Base-by-base conservation (phyloP, 2,888 invertebrate genomes). In the Drosophila limbata region DNA sequence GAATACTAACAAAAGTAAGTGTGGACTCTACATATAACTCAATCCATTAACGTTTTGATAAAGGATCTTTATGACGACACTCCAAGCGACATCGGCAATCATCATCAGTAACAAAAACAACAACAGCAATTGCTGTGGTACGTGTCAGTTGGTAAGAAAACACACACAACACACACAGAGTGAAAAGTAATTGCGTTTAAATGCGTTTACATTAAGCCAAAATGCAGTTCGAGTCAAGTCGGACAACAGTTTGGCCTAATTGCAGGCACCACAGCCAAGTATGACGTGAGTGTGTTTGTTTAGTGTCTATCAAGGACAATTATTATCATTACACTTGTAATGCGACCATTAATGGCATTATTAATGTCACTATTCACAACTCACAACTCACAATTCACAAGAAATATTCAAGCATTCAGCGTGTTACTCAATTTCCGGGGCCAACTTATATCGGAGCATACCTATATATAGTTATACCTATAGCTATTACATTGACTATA, bases 21-120 rank as follows among this genome's bases (percentile, higher is more conserved):
- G 11, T 37, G 35, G 25, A 39, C 13, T 62, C 48, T 64, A 51
- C 61, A 81, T 82, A 88, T 83, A 87, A 84, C 90, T 90, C 89
- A 88, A 89, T 88, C 89, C 88, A 88, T 90, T 88, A 88, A 84
- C 83, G 83, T 88, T 90, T 87, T 88, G 88, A 88, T 88, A 88
- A 88, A 90, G 90, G 88, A 88, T 88, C 88, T 88, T 81, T 88
- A 88, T 90, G 90, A 90, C 90, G 88, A 90, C 90, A 88, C 88
- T 90, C 86, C 69, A 87, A 87, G 89, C 87, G 82, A 80, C 81
- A 76, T 69, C 79, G 75, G 84, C 89, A 84, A 82, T 87, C 88
- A 88, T 86, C 85, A 86, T 86, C 85, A 86, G 67, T 69, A 82
- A 51, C 77, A 78, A 57, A 17, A 48, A 37, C 66, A 74, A 44